phyloP scores from a whole-genome alignment of 2,113 vertebrate genomes.

The Chaetodon auriga region DNA sequence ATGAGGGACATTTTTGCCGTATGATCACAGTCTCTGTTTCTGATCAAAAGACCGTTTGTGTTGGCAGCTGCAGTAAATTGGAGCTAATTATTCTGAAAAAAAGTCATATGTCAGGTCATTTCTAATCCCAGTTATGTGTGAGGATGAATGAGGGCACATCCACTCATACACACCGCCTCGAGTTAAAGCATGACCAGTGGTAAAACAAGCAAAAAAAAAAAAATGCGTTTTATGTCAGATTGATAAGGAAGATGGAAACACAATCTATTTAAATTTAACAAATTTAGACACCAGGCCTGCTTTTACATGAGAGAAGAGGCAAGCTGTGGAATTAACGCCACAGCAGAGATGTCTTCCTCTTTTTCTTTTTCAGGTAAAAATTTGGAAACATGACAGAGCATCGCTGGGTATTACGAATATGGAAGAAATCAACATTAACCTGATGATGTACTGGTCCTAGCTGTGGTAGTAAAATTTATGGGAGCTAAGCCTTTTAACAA shows the following conservation, averaged over 20 bases:
- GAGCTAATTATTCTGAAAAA: neutral
- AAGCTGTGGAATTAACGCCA: neutral
- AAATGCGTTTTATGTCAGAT: neutral
- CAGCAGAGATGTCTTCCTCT: neutral
- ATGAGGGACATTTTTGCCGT: neutral
- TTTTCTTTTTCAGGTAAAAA: neutral
- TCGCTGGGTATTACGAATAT: no score
- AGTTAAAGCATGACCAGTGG: neutral
- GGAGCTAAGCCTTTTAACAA: neutral
- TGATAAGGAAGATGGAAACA: neutral
- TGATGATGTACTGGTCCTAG: neutral
- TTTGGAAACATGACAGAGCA: no score
- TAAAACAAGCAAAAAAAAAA: neutral
- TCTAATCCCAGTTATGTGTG: neutral
- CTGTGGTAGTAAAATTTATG: neutral
- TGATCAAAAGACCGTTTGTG: conserved; percentile 7
- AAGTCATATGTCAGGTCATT: neutral
- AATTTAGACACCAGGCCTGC: neutral
- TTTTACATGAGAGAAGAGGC: neutral
- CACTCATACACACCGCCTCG: neutral
- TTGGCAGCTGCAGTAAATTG: neutral
- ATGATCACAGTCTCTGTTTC: neutral
- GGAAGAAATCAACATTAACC: no score
- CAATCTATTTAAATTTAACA: neutral
- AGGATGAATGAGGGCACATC: neutral